These are phyloP conservation scores for Melinopterus prodromus DNA, from an alignment of 2,888 invertebrate species.

Conservation along the genomic window DNA sequence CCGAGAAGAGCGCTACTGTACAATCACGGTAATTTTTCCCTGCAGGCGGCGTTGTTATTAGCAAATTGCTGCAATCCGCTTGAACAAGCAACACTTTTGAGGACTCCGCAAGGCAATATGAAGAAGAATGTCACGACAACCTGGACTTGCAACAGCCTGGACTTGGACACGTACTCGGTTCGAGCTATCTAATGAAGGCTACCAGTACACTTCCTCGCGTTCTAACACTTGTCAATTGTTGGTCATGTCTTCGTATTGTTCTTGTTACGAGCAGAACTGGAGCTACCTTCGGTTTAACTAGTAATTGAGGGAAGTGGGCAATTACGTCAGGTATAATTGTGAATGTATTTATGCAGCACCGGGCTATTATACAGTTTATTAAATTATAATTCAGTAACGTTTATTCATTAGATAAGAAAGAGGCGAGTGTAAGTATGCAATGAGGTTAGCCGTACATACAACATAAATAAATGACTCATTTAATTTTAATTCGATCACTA, in stretches of 20 bases:
- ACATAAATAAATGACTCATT: neutral
- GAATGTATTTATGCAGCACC: slow-evolving; percentile 4
- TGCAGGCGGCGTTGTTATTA: slow-evolving; percentile 12
- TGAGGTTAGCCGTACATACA: neutral
- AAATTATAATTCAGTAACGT: slow-evolving; percentile 21
- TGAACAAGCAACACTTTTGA: neutral
- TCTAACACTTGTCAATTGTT: neutral
- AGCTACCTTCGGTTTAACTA: neutral
- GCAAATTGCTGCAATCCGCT: slow-evolving; percentile 18
- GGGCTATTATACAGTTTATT: slow-evolving; percentile 8
- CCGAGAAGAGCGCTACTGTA: slow-evolving; percentile 24
- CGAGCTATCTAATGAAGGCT: neutral
- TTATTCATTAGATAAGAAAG: slow-evolving; percentile 26
- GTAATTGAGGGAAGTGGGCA: neutral
- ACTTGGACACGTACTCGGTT: neutral
- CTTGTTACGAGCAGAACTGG: neutral
- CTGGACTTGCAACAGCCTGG: neutral
- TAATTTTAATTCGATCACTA: neutral
- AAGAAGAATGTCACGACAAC: neutral
- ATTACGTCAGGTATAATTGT: neutral
- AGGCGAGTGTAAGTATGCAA: neutral
- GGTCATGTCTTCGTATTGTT: neutral
- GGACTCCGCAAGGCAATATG: neutral
- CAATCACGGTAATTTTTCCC: slow-evolving; percentile 23
- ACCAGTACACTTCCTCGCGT: neutral